Evolutionary conservation across 2,888 invertebrate species (phyloP).

Genomic region (Eretmocerus hayati): DNA sequence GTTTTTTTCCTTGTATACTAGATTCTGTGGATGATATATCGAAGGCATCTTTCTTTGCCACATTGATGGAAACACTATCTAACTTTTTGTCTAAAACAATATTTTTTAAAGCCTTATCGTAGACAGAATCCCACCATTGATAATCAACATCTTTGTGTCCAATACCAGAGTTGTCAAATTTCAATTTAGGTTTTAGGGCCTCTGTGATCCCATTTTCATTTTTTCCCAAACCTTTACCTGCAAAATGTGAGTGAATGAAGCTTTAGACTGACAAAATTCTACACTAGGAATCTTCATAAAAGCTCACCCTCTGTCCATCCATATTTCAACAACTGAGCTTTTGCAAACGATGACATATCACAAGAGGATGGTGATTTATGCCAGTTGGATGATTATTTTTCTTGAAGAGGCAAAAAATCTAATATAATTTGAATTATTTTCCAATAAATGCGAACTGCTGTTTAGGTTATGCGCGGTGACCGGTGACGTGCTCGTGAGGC

Average conservation of each 20-base stretch:
- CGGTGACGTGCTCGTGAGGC: no score
- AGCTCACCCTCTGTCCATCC: slow-evolving; percentile 73
- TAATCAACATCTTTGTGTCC: slow-evolving; percentile 70
- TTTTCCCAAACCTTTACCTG: slow-evolving; percentile 80
- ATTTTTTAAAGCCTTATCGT: slow-evolving; percentile 61
- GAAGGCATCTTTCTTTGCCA: slow-evolving; percentile 29
- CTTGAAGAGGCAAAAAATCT: no score
- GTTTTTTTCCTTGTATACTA: slow-evolving; percentile 36
- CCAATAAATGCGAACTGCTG: no score
- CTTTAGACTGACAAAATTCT: not conserved
- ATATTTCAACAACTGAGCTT: slow-evolving; percentile 64
- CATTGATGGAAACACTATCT: slow-evolving; percentile 29
- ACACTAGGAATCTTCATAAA: no score
- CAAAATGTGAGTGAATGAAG: slow-evolving; percentile 8
- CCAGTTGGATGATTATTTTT: no score
- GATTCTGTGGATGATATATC: slow-evolving; percentile 40
- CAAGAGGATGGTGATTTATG: no score
- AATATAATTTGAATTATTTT: no score
- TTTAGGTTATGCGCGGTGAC: no score
- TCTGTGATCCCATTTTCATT: slow-evolving; percentile 69
- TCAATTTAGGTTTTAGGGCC: slow-evolving; percentile 71
- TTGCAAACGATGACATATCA: slow-evolving; percentile 58
- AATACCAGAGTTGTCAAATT: slow-evolving; percentile 71
- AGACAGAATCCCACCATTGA: slow-evolving; percentile 74
- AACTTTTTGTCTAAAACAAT: slow-evolving; percentile 24